These are phyloP conservation scores for Spisula subtruncata DNA, from an alignment of 2,888 invertebrate species.

Conservation along the genomic window DNA sequence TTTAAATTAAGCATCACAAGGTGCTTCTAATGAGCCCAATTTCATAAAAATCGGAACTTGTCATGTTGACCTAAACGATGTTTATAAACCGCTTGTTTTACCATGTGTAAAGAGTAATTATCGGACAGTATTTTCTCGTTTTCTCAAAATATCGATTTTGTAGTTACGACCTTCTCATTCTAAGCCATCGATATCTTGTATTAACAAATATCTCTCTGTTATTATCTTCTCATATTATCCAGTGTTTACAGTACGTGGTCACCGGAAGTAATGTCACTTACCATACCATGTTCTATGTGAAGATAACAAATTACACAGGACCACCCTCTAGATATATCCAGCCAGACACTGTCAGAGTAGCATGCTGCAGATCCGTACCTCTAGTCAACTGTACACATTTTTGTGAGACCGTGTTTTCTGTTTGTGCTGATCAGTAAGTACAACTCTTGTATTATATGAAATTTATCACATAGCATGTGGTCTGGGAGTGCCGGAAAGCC, in stretches of 20 bases:
- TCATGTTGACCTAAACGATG: too few relatives aligned
- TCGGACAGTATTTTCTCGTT: too few relatives aligned
- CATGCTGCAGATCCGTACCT: constrained; percentile 32
- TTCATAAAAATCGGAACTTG: too few relatives aligned
- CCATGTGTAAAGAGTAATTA: too few relatives aligned
- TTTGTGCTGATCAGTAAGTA: constrained; percentile 30
- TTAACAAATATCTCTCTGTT: neutral
- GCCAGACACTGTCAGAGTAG: neutral
- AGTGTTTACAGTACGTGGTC: neutral
- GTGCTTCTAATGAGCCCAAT: too few relatives aligned
- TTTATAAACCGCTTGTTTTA: too few relatives aligned
- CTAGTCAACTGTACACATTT: constrained; percentile 39
- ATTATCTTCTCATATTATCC: neutral
- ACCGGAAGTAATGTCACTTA: neutral
- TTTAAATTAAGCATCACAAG: too few relatives aligned
- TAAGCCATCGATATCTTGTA: neutral
- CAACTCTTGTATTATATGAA: too few relatives aligned
- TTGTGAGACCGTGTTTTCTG: constrained; percentile 41
- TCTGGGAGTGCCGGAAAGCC: too few relatives aligned
- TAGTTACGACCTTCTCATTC: too few relatives aligned
- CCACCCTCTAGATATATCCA: neutral
- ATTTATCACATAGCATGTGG: too few relatives aligned
- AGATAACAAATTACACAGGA: constrained; percentile 29
- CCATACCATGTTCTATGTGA: constrained; percentile 33
- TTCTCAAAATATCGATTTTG: too few relatives aligned